Evolutionary conservation across 2,888 invertebrate species (phyloP).

Genomic region (Drosophila borealis): DNA sequence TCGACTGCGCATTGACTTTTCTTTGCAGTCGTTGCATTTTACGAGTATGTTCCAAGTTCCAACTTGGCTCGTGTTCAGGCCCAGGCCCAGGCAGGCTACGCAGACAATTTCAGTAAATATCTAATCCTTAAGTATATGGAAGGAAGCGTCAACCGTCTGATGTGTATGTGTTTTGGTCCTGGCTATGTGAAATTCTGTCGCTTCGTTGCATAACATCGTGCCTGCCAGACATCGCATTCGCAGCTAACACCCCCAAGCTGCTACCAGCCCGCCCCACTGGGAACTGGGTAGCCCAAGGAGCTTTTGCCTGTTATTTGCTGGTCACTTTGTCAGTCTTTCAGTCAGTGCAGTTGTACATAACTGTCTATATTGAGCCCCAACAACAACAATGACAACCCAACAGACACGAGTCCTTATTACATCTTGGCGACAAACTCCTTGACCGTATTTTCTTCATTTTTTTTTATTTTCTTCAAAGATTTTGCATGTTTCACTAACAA

Average conservation of each 20-base stretch:
- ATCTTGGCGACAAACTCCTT: constrained; percentile 73
- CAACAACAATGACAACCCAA: constrained; percentile 42
- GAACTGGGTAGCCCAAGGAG: constrained; percentile 16
- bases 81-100: constrained; percentile 16
- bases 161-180: constrained; percentile 42
- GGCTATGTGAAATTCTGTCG: constrained; percentile 12
- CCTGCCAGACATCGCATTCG: constrained; percentile 27
- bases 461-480: constrained; percentile 39
- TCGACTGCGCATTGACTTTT: constrained; percentile 79
- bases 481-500: constrained; percentile 69
- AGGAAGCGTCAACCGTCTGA: constrained; percentile 70
- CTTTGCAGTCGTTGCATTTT: constrained; percentile 76
- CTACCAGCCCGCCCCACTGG: neutral
- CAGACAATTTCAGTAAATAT: constrained; percentile 77
- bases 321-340: constrained; percentile 68
- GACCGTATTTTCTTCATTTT: constrained; percentile 38
- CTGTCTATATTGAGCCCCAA: constrained; percentile 27
- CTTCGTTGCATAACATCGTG: constrained; percentile 63
- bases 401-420: constrained; percentile 66
- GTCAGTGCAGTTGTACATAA: constrained; percentile 26
- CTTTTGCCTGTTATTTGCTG: constrained; percentile 55
- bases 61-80: constrained; percentile 33
- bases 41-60: constrained; percentile 73
- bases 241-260: neutral
- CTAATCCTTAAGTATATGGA: constrained; percentile 82